phyloP scores from a whole-genome alignment of 1,140 invertebrate genomes.

The Helicoverpa zea region DNA sequence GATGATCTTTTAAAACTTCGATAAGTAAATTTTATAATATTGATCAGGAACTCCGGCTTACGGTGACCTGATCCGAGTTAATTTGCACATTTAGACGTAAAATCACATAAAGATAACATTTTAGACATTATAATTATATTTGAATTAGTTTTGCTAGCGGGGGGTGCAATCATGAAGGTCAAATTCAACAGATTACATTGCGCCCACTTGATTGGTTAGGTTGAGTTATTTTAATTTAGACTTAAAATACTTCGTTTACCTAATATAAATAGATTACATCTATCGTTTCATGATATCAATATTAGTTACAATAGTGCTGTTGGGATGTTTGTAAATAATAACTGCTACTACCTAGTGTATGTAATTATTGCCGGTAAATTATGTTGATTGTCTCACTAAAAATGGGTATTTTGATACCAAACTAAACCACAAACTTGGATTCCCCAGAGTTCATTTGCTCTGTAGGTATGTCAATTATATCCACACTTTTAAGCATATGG shows the following conservation, averaged over 20 bases:
- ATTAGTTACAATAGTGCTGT: slow-evolving; percentile 30
- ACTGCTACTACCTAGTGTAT: neutral
- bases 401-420: too few relatives aligned
- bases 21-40: neutral
- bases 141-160: slow-evolving; percentile 21
- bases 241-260: neutral
- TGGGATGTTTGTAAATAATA: slow-evolving; percentile 22
- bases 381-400: neutral
- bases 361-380: slow-evolving; percentile 13
- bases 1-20: slow-evolving; percentile 4
- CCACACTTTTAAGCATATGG: too few relatives aligned
- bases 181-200: neutral
- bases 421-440: too few relatives aligned
- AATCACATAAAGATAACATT: slow-evolving; percentile 14
- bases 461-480: too few relatives aligned
- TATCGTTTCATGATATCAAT: neutral
- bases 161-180: slow-evolving; percentile 16
- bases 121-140: slow-evolving; percentile 1
- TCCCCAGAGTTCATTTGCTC: too few relatives aligned
- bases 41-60: slow-evolving; percentile 12
- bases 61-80: neutral
- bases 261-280: neutral
- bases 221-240: neutral
- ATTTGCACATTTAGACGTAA: slow-evolving; percentile 19
- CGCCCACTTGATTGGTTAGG: neutral